Evolutionary conservation across 2,797 vertebrate genomes (phyloP).

Genomic region (Pteronotus mesoamericanus): DNA sequence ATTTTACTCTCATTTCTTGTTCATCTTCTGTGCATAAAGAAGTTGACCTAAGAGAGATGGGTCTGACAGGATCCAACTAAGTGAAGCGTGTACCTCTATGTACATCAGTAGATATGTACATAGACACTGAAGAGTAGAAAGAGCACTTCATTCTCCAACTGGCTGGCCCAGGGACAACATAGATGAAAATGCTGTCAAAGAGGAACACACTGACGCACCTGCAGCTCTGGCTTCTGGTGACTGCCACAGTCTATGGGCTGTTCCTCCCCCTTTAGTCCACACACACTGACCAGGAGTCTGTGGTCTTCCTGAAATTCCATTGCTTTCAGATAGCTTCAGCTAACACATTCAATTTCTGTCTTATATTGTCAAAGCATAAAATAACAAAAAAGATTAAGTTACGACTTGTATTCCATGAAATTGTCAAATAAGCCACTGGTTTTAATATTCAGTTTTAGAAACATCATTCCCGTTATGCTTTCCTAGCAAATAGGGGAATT

Average conservation of each 20-base stretch:
- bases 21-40: background rate
- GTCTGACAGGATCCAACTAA: background rate
- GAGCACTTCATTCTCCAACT: background rate
- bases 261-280: background rate
- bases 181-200: background rate
- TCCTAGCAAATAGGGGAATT: background rate
- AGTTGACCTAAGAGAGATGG: background rate
- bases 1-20: background rate
- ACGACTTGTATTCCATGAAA: background rate
- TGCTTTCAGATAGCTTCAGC: background rate
- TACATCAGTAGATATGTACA: too few species aligned
- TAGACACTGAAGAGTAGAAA: background rate
- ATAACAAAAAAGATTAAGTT: background rate
- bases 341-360: background rate
- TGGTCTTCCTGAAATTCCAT: background rate
- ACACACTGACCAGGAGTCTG: background rate
- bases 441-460: background rate
- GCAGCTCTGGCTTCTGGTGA: background rate
- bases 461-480: background rate
- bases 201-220: accelerated
- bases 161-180: background rate
- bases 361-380: background rate
- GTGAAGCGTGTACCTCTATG: too few species aligned
- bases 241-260: accelerated
- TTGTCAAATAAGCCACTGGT: background rate